Evolutionary conservation across 2,888 invertebrate genomes (phyloP).

Genomic region (Pardosa pseudoannulata): DNA sequence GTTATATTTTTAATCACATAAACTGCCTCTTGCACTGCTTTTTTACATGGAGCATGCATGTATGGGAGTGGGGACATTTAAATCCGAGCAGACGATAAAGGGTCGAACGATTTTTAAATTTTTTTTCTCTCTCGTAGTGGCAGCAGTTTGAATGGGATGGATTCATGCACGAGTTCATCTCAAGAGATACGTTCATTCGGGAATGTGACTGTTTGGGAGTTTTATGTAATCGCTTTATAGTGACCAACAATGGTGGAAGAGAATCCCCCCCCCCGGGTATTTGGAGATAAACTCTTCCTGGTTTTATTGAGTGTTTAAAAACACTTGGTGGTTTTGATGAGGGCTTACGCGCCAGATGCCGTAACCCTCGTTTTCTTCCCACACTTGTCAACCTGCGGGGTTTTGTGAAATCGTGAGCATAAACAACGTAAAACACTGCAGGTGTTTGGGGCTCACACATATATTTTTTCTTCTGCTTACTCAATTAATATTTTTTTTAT

Average conservation of each 20-base stretch:
- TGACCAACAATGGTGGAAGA: not conserved
- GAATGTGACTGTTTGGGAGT: not conserved
- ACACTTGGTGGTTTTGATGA: not conserved
- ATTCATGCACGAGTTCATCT: not conserved
- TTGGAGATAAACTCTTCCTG: not conserved
- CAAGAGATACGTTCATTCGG: not conserved
- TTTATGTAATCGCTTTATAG: not conserved
- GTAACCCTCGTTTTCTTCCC: too few species aligned
- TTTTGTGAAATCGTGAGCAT: not conserved
- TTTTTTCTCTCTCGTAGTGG: not conserved
- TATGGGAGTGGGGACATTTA: not conserved
- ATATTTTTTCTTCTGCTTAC: too few species aligned
- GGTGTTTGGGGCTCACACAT: not conserved
- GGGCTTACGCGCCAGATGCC: not conserved
- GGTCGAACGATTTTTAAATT: not conserved
- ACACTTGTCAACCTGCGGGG: constrained; percentile 3
- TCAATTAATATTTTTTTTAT: too few species aligned
- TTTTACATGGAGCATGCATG: too few species aligned
- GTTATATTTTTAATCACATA: not conserved
- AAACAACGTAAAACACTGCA: not conserved
- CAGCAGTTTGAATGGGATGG: not conserved
- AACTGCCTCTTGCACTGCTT: not conserved
- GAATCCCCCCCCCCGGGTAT: not conserved
- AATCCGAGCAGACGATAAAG: not conserved
- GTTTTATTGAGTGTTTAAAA: not conserved